Conservation (phyloP, 2,797 vertebrate species). For the Malacoraja senta region DNA sequence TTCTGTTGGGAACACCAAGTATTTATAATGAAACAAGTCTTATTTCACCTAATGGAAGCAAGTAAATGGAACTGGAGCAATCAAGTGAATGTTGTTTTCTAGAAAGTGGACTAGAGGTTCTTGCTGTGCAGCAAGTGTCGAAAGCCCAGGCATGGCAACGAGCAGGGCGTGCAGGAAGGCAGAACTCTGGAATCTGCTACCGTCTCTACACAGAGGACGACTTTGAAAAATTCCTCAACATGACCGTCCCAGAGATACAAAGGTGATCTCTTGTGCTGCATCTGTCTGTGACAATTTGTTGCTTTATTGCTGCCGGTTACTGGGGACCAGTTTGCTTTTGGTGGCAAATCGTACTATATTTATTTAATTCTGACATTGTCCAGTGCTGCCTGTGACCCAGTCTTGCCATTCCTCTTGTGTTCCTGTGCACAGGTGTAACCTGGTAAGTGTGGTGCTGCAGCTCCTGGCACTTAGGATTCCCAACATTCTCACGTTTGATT, state of each 20-base stretch:
- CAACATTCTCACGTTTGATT: constrained; percentile 88
- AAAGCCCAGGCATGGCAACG: constrained; percentile 97
- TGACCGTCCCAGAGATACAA: constrained; percentile 91
- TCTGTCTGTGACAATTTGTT: not conserved
- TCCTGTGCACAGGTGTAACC: constrained; percentile 71
- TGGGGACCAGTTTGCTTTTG: not conserved
- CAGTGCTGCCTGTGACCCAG: not conserved
- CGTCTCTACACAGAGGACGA: constrained; percentile 90
- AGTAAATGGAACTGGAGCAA: not conserved
- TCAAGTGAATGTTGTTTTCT: not conserved
- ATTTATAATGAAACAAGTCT: not conserved
- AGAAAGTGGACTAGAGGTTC: constrained; percentile 86
- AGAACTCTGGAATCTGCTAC: constrained; percentile 79
- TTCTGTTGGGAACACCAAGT: not conserved
- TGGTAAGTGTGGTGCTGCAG: constrained; percentile 82
- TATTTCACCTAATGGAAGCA: not conserved
- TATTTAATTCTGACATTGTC: not conserved
- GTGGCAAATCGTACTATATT: not conserved
- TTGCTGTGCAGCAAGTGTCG: constrained; percentile 85
- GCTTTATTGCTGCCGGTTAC: not conserved
- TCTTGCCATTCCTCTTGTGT: not conserved
- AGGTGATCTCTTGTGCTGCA: constrained; percentile 58
- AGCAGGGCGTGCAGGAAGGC: constrained; percentile 79
- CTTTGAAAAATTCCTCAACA: constrained; percentile 78
- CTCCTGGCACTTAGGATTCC: constrained; percentile 84